phyloP scores from a whole-genome alignment of 2,113 vertebrate genomes.

The Mastomys natalensis region DNA sequence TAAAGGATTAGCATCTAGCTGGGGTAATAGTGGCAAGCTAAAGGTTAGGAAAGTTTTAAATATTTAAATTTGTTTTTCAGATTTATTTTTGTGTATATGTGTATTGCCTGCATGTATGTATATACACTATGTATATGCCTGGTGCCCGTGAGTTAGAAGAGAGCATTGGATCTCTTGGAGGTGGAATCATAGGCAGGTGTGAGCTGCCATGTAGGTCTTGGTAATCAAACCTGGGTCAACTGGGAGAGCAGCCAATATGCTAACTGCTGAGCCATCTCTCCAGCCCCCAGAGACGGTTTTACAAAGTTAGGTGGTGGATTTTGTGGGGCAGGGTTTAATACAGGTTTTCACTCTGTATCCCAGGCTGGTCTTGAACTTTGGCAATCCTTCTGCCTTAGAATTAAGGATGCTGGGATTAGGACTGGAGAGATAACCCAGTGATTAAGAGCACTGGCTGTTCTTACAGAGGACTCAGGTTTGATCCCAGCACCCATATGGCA shows the following conservation, averaged over 20 bases:
- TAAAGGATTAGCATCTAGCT: slow-evolving; percentile 25
- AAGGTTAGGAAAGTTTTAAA: background rate
- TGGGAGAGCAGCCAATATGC: background rate
- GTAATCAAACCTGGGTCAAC: background rate
- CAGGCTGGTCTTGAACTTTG: background rate
- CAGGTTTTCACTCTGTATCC: background rate
- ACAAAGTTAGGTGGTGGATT: background rate
- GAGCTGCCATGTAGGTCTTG: background rate
- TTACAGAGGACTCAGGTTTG: background rate
- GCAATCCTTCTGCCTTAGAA: background rate
- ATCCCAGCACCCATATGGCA: background rate
- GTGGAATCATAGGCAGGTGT: background rate
- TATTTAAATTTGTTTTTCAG: background rate
- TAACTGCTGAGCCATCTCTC: background rate
- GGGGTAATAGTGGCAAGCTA: background rate
- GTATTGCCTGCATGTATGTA: background rate
- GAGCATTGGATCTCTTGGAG: background rate
- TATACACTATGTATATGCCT: background rate
- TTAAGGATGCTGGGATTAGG: background rate
- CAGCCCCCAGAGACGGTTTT: background rate
- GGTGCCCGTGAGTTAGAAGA: background rate
- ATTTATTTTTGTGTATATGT: background rate
- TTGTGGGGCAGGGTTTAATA: background rate
- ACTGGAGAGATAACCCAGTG: background rate
- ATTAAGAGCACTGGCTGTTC: background rate